Evolutionary conservation across 2,797 vertebrate species (phyloP).

Genomic region (Ctenosaura bakeri): DNA sequence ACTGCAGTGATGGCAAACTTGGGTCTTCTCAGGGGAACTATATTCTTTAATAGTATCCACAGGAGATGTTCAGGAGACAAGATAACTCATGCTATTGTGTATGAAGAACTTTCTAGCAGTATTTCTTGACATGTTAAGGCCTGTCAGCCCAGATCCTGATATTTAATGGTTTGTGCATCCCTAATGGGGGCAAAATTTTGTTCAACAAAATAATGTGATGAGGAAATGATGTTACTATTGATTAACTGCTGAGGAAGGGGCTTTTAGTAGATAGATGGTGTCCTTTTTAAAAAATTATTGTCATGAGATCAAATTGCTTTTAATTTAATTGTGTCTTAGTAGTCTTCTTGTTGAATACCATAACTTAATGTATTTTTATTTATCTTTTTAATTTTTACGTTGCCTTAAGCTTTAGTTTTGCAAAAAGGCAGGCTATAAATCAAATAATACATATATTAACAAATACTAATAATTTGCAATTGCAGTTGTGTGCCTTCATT

Average conservation of each 20-base stretch:
- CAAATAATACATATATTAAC: no score
- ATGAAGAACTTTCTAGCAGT: neutral
- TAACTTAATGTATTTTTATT: neutral
- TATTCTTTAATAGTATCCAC: neutral
- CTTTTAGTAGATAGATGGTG: neutral
- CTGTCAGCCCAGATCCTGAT: neutral
- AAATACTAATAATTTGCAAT: no score
- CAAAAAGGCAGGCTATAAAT: no score
- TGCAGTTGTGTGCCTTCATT: no score
- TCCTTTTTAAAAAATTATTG: neutral
- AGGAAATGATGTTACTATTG: neutral
- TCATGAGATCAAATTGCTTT: neutral
- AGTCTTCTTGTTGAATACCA: neutral
- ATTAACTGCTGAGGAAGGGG: neutral
- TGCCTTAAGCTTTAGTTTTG: neutral
- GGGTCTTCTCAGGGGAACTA: neutral
- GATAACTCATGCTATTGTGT: neutral
- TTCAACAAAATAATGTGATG: neutral
- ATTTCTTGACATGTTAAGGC: no score
- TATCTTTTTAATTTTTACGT: neutral
- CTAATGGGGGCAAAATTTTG: neutral
- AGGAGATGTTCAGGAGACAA: neutral
- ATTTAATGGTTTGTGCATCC: neutral
- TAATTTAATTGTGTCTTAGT: neutral
- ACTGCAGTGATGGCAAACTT: neutral